phyloP scores from a whole-genome alignment of 2,888 invertebrate genomes.

The Drosophila tripunctata region DNA sequence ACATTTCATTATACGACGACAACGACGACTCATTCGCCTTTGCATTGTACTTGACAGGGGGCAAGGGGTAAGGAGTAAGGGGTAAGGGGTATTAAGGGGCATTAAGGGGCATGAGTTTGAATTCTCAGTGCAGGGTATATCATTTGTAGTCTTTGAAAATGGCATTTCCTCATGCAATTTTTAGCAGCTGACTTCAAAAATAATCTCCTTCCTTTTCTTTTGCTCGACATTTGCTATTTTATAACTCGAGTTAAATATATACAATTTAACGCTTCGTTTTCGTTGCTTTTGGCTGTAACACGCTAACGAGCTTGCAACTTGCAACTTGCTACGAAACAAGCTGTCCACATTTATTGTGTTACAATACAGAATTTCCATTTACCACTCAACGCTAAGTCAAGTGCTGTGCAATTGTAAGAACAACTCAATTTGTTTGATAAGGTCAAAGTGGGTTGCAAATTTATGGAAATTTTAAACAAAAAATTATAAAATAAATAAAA shows the following conservation, averaged over 20 bases:
- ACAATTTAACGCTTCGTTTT: slow-evolving; percentile 70
- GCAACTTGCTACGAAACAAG: not conserved
- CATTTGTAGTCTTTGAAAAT: slow-evolving; percentile 73
- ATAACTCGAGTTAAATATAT: slow-evolving; percentile 63
- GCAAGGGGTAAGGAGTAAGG: not conserved
- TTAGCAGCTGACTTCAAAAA: slow-evolving; percentile 40
- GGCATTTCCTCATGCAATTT: slow-evolving; percentile 82
- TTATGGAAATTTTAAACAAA: too few relatives aligned
- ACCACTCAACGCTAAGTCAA: too few relatives aligned
- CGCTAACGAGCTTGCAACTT: slow-evolving; percentile 39
- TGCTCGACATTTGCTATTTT: slow-evolving; percentile 27
- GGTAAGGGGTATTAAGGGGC: too few relatives aligned
- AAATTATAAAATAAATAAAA: too few relatives aligned
- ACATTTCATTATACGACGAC: slow-evolving; percentile 71
- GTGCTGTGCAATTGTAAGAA: too few relatives aligned
- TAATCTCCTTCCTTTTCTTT: not conserved
- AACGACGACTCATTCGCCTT: slow-evolving; percentile 37
- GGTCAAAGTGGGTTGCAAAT: too few relatives aligned
- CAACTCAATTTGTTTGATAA: too few relatives aligned
- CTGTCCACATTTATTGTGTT: too few relatives aligned
- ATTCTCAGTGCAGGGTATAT: slow-evolving; percentile 39
- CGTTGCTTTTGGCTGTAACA: slow-evolving; percentile 21
- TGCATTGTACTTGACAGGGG: slow-evolving; percentile 52
- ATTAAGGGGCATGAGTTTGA: not conserved
- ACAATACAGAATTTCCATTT: too few relatives aligned